These are phyloP conservation scores for Drosophila lutescens DNA, from an alignment of 2,888 invertebrate genomes.

Conservation along the genomic window DNA sequence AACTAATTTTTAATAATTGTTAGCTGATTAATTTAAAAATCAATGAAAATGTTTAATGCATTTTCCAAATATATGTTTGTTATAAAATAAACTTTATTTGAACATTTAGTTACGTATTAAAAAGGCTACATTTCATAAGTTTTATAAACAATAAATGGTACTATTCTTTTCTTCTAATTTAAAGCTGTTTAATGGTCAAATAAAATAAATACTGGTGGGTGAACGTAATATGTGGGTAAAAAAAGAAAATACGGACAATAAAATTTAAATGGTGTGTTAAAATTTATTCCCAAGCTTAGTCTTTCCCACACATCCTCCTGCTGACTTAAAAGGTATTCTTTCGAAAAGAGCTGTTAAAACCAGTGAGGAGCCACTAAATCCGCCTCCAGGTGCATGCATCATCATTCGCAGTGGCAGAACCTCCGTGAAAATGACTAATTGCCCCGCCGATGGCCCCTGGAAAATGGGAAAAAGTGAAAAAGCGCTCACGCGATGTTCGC, in stretches of 20 bases:
- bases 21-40: too few species aligned
- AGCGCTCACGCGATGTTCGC: conserved; percentile 24
- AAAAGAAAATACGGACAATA: neutral
- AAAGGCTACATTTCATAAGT: too few species aligned
- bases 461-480: neutral
- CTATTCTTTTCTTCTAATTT: too few species aligned
- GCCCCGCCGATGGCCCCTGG: conserved; percentile 41
- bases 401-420: conserved; percentile 9
- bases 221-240: neutral
- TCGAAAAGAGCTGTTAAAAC: neutral
- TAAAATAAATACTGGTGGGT: neutral
- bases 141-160: too few species aligned
- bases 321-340: neutral
- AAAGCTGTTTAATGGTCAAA: too few species aligned
- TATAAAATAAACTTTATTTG: too few species aligned
- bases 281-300: neutral
- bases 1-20: too few species aligned
- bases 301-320: neutral
- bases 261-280: neutral
- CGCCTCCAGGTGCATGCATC: conserved; percentile 12
- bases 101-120: too few species aligned
- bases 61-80: too few species aligned
- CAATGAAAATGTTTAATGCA: too few species aligned
- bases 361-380: neutral
- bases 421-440: conserved; percentile 38